A percentile compares a stretch with the other conserved stretches of the same genome.
Conservation (phyloP, 2,113 vertebrate genomes). For the Arvicanthis niloticus region DNA sequence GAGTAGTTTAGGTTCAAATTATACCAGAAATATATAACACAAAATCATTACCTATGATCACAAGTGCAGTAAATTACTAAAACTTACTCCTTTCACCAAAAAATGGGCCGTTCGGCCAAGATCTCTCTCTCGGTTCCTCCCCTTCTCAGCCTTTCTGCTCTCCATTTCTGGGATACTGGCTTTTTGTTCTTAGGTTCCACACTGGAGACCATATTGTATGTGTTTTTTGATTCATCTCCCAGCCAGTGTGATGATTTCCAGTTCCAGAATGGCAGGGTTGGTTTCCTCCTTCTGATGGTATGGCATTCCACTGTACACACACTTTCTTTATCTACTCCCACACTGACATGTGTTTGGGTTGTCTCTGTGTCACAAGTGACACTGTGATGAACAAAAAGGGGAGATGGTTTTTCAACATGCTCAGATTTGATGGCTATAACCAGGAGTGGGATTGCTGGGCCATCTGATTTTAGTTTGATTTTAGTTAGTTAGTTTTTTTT, state of each 20-base stretch:
- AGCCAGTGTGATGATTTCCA: neutral
- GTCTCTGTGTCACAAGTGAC: neutral
- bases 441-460: neutral
- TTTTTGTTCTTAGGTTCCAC: neutral
- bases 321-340: neutral
- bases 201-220: neutral
- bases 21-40: neutral
- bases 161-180: neutral
- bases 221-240: neutral
- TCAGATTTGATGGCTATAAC: neutral
- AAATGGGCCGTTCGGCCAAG: neutral
- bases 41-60: neutral
- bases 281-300: neutral
- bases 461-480: neutral
- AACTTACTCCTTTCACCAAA: neutral
- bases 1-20: neutral
- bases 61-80: neutral
- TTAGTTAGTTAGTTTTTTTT: no score
- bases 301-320: neutral
- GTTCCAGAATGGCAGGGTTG: neutral
- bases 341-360: neutral
- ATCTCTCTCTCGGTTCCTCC: neutral
- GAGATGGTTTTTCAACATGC: no score
- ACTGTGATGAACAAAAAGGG: neutral
- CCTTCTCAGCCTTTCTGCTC: neutral